Evolutionary conservation across 2,113 vertebrate genomes (phyloP).

Genomic region (Epinephelus lanceolatus): DNA sequence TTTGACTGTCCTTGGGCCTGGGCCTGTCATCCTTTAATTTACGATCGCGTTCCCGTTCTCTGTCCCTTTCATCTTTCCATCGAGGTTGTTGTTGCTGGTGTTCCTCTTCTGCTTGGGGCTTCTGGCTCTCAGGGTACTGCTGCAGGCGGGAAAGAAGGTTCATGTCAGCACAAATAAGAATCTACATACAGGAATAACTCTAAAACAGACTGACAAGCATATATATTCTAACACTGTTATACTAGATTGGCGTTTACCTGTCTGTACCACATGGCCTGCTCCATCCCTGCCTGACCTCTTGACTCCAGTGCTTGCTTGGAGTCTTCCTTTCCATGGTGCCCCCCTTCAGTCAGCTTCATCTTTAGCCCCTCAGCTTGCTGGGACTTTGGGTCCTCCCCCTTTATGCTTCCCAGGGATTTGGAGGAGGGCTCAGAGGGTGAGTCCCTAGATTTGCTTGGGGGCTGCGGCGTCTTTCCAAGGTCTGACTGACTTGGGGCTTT

Average conservation of each 20-base stretch:
- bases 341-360: conserved; percentile 92
- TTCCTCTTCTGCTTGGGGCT: conserved; percentile 94
- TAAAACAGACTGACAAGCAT: conserved; percentile 14
- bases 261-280: conserved; percentile 97
- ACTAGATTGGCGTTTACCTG: conserved; percentile 88
- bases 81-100: conserved; percentile 87
- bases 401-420: conserved; percentile 93
- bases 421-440: conserved; percentile 87
- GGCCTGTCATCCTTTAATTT: conserved; percentile 95
- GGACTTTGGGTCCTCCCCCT: conserved; percentile 92
- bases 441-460: conserved; percentile 90
- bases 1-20: conserved; percentile 89
- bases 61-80: conserved; percentile 90
- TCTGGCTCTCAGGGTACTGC: conserved; percentile 93
- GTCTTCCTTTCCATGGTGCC: conserved; percentile 94
- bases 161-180: conserved; percentile 16
- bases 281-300: conserved; percentile 90
- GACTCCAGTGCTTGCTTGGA: conserved; percentile 89
- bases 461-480: conserved; percentile 87
- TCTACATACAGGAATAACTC: background rate
- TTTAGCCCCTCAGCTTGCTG: conserved; percentile 93
- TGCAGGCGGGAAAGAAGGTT: conserved; percentile 82
- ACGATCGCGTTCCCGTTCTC: conserved; percentile 89
- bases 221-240: background rate
- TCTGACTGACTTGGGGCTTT: conserved; percentile 95